Conservation (phyloP, 1,140 invertebrate species). For the Oedothorax gibbosus region DNA sequence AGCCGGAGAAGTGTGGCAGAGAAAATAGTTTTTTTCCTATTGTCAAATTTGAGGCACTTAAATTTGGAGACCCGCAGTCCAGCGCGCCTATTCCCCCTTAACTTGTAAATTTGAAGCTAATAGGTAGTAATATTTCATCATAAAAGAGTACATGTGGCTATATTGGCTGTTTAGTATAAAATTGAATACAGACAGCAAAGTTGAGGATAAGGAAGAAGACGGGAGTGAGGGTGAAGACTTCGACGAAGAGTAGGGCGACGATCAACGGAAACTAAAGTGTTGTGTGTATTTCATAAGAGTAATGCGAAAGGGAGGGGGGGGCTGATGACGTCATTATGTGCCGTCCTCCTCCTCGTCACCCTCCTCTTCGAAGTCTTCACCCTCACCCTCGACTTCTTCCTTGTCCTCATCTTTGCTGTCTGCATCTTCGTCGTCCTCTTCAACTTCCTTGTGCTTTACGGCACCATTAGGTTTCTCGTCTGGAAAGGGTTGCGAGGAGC, state of each 20-base stretch:
- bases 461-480: slow-evolving; percentile 44
- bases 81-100: too few relatives aligned
- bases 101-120: too few relatives aligned
- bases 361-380: slow-evolving; percentile 55
- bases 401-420: slow-evolving; percentile 54
- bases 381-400: slow-evolving; percentile 40
- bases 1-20: too few relatives aligned
- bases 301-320: slow-evolving; percentile 35
- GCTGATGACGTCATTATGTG: slow-evolving; percentile 27
- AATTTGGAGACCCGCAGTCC: too few relatives aligned
- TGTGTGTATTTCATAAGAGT: slow-evolving; percentile 55
- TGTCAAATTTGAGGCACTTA: too few relatives aligned
- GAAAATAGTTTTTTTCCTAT: too few relatives aligned
- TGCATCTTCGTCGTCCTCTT: slow-evolving; percentile 41
- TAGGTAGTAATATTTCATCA: too few relatives aligned
- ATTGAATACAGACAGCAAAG: slow-evolving; percentile 41
- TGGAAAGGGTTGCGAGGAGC: slow-evolving; percentile 23
- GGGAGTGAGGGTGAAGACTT: slow-evolving; percentile 52
- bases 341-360: slow-evolving; percentile 47
- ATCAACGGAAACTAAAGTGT: slow-evolving; percentile 48
- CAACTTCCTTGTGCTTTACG: slow-evolving; percentile 46
- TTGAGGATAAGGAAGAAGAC: slow-evolving; percentile 44
- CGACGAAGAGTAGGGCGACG: slow-evolving; percentile 54
- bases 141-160: too few relatives aligned
- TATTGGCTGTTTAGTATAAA: not conserved